These are phyloP conservation scores for Corythornis madagascariensis DNA, from an alignment of 2,113 vertebrate genomes.

Conservation along the genomic window DNA sequence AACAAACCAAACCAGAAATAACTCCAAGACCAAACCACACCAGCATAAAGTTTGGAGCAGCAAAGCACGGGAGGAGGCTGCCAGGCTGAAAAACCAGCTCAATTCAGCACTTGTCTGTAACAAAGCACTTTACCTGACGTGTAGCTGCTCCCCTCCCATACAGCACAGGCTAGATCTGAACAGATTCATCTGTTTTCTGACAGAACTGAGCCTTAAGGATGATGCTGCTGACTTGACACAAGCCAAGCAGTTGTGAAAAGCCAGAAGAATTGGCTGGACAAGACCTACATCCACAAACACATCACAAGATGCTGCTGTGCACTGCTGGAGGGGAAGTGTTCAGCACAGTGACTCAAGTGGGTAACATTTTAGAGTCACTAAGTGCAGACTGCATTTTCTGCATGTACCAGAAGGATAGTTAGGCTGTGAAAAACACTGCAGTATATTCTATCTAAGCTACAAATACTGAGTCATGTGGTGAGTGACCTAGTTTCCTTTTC, in stretches of 20 bases:
- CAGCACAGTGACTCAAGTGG: background rate
- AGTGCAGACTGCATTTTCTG: background rate
- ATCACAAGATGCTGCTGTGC: background rate
- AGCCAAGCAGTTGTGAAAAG: background rate
- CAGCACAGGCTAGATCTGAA: rapidly evolving
- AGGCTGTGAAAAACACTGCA: background rate
- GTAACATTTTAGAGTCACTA: background rate
- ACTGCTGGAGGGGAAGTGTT: background rate
- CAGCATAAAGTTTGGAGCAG: background rate
- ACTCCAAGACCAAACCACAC: background rate
- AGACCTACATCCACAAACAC: background rate
- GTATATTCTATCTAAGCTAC: background rate
- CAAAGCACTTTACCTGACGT: background rate
- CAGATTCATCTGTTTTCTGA: background rate
- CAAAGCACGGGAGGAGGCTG: background rate
- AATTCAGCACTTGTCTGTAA: background rate
- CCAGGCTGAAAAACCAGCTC: no score
- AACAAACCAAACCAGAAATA: background rate
- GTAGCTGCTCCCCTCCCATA: background rate
- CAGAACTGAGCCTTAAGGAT: background rate
- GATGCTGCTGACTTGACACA: background rate
- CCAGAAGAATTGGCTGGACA: background rate
- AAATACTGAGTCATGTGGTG: conserved; percentile 28
- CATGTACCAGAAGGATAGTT: conserved; percentile 13
- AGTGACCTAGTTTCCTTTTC: conserved; percentile 61